These are phyloP conservation scores for Sisor rabdophorus DNA, from an alignment of 2,113 vertebrate species.

Conservation along the genomic window DNA sequence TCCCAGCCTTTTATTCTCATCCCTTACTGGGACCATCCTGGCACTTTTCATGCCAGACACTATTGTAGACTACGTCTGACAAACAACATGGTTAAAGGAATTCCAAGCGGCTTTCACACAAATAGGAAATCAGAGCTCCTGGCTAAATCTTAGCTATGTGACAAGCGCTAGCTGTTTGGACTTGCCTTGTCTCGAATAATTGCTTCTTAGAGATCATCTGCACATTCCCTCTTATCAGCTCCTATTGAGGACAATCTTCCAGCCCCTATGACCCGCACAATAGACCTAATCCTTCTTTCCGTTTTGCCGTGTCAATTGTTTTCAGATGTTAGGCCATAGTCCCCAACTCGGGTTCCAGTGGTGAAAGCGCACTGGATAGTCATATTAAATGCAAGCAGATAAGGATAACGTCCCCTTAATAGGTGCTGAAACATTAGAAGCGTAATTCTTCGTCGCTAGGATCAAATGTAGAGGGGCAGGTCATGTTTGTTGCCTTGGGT, in stretches of 20 bases:
- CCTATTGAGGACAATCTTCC: not conserved
- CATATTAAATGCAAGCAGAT: not conserved
- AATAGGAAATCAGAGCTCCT: conserved; percentile 59
- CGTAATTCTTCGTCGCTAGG: conserved; percentile 12
- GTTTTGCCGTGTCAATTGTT: not conserved
- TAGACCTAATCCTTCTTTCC: not conserved
- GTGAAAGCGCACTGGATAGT: not conserved
- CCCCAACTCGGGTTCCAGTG: not conserved
- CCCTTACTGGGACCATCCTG: not conserved
- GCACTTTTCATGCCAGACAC: not conserved
- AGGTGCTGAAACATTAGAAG: not conserved
- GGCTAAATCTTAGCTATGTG: conserved; percentile 66
- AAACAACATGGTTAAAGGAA: conserved; percentile 14
- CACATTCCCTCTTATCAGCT: not conserved
- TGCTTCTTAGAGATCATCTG: conserved; percentile 35
- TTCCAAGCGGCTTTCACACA: conserved; percentile 51
- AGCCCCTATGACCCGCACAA: not conserved
- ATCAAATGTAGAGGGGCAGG: not conserved
- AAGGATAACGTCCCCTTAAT: not conserved
- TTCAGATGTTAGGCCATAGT: not conserved
- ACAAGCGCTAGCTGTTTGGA: conserved; percentile 54
- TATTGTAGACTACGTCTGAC: conserved; percentile 12
- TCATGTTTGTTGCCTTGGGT: conserved; percentile 1
- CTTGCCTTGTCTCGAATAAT: conserved; percentile 59
- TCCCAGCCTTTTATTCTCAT: not conserved